phyloP scores from a whole-genome alignment of 2,113 vertebrate genomes.

The Terrapene triunguis region DNA sequence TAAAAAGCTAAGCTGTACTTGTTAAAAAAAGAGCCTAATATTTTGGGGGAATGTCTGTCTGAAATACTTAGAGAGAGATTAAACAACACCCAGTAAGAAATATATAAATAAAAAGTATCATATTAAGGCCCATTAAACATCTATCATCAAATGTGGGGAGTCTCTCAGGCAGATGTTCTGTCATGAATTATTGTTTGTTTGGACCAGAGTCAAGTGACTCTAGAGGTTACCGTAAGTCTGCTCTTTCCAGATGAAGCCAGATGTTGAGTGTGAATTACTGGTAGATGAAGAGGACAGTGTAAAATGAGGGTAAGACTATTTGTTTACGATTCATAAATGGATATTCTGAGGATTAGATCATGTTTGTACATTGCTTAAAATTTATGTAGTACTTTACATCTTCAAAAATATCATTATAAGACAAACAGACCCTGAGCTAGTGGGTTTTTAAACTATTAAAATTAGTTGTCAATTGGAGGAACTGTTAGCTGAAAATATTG shows the following conservation, averaged over 20 bases:
- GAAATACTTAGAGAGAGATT: not conserved
- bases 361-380: conserved; percentile 3
- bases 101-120: not conserved
- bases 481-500: not conserved
- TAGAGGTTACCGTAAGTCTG: conserved; percentile 54
- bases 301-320: conserved; percentile 60
- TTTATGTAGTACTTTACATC: conserved; percentile 8
- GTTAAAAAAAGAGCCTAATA: not conserved
- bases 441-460: not conserved
- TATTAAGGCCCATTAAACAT: conserved; percentile 11
- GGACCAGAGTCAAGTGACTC: conserved; percentile 14
- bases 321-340: conserved; percentile 18
- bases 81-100: not conserved
- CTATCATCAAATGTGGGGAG: conserved; percentile 10
- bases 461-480: conserved; percentile 16
- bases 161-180: not conserved
- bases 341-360: conserved; percentile 31
- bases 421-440: conserved; percentile 10
- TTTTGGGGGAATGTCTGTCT: not conserved
- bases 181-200: conserved; percentile 43
- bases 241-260: conserved; percentile 61
- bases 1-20: not conserved
- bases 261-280: conserved; percentile 47
- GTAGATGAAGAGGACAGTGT: not conserved
- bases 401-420: not conserved